Conservation (phyloP, 1,140 invertebrate species). For the Brachionus sp. region DNA sequence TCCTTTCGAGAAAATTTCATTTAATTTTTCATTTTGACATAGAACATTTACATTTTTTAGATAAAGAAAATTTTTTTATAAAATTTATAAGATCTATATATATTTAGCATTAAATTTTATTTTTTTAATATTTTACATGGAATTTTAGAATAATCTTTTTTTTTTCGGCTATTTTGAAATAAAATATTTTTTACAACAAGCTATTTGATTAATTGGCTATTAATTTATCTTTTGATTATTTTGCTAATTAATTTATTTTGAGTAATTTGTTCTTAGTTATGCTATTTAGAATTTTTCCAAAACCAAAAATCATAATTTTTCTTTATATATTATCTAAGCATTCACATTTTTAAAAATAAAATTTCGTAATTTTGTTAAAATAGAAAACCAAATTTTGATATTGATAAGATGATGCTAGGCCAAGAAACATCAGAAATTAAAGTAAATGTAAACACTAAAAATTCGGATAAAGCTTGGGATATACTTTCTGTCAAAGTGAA, state of each 20-base stretch:
- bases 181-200: too few relatives aligned
- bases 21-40: not conserved
- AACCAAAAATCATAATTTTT: not conserved
- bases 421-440: not conserved
- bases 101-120: too few relatives aligned
- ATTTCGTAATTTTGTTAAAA: not conserved
- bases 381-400: not conserved
- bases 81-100: too few relatives aligned
- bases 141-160: too few relatives aligned
- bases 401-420: not conserved
- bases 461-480: conserved; percentile 5
- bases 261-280: too few relatives aligned
- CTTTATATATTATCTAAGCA: not conserved
- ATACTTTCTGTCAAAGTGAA: not conserved
- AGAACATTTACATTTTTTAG: not conserved
- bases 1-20: not conserved
- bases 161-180: too few relatives aligned
- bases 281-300: too few relatives aligned
- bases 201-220: too few relatives aligned
- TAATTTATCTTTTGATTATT: too few relatives aligned
- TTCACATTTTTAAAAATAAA: not conserved
- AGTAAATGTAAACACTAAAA: not conserved
- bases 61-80: not conserved
- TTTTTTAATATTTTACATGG: too few relatives aligned
- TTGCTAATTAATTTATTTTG: too few relatives aligned